Evolutionary conservation across 2,797 vertebrate genomes (phyloP).

Genomic region (Syncerus caffer): DNA sequence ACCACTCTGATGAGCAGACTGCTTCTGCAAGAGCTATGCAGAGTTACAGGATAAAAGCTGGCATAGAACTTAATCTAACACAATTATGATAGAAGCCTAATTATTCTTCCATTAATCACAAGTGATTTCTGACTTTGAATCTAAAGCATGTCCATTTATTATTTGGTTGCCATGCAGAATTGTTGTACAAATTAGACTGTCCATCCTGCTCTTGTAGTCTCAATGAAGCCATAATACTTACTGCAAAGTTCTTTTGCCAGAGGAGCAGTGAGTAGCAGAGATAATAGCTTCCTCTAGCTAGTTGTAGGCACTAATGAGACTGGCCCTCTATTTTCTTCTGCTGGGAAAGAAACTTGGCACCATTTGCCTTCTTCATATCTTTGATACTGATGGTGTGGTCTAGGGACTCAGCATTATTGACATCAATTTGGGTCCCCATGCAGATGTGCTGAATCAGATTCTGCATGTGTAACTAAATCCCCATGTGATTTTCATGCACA

Average conservation of each 20-base stretch:
- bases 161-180: not conserved
- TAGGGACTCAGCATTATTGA: not conserved
- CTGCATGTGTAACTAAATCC: not conserved
- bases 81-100: not conserved
- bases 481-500: not conserved
- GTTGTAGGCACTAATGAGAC: not conserved
- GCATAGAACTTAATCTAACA: not conserved
- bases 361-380: not conserved
- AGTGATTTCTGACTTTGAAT: slow-evolving; percentile 17
- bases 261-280: not conserved
- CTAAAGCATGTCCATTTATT: not conserved
- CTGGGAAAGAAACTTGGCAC: not conserved
- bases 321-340: not conserved
- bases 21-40: not conserved
- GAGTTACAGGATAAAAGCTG: not conserved
- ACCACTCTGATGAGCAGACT: not conserved
- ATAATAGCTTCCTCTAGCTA: not conserved
- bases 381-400: not conserved
- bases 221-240: not conserved
- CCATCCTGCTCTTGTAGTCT: not conserved
- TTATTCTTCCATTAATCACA: slow-evolving; percentile 21
- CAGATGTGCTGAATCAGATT: not conserved
- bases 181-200: not conserved
- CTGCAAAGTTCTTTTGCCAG: not conserved
- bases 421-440: not conserved